These are phyloP conservation scores for Aphis craccivora DNA, from an alignment of 1,140 invertebrate species.

Conservation along the genomic window DNA sequence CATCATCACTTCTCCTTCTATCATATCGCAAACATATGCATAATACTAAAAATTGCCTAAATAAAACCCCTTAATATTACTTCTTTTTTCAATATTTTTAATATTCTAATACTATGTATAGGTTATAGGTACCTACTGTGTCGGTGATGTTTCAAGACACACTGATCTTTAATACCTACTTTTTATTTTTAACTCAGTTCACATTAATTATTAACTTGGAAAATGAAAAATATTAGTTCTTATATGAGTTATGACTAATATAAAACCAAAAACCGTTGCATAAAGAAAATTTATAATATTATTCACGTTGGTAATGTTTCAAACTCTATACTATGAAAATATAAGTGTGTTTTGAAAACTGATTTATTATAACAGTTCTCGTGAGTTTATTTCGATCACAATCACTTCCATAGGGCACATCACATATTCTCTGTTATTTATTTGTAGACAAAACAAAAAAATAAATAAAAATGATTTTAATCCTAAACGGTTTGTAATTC, in stretches of 20 bases:
- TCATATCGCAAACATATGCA: neutral
- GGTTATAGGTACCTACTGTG: neutral
- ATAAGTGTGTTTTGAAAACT: neutral
- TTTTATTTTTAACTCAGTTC: neutral
- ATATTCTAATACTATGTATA: no score
- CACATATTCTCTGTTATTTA: neutral
- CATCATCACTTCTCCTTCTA: neutral
- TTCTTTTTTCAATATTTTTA: no score
- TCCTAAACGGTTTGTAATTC: neutral
- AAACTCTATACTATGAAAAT: neutral
- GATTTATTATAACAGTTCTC: neutral
- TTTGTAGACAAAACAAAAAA: neutral
- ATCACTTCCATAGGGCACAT: neutral
- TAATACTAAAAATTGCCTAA: neutral
- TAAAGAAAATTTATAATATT: neutral
- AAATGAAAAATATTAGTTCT: neutral
- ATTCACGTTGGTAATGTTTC: neutral
- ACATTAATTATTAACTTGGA: neutral
- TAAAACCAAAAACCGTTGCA: neutral
- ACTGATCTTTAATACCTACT: neutral
- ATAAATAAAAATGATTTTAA: neutral
- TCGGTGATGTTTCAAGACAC: neutral
- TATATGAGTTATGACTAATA: neutral
- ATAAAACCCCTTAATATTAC: neutral
- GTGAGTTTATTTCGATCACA: no score